Base-by-base conservation (phyloP, 1,140 invertebrate species). In the Drosophila kohkoa region DNA sequence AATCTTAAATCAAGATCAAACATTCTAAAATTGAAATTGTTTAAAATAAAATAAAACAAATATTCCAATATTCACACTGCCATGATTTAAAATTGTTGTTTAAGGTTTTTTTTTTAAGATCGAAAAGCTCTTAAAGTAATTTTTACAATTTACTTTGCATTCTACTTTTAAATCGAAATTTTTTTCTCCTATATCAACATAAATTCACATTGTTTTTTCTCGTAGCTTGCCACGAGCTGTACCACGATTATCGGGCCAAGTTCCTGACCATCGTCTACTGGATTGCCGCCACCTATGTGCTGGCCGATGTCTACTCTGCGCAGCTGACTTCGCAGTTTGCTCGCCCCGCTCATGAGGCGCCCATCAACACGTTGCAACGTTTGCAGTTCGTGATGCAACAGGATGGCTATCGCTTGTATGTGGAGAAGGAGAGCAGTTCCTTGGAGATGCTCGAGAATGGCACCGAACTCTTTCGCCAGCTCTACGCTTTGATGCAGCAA, bases 241-340 rank as follows among this genome's bases (percentile, higher is more conserved):
- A 94, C 16, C 93, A 93, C 5, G 94, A 93, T 2, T 93, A 94
- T 74, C 94, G 95, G 76, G 94, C 94, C 1, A 93, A 95, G 60
- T 93, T 95, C 41, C 92, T 96, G 3, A 94, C 94, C 2, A 94
- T 95, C 6, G 88, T 96, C 1, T 93, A 96, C 64, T 95, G 95
- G 58, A 92, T 96, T 5, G 94, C 95, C 15, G 94, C 95, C 11
- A 96, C 95, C 1, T 96, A 96, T 91, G 95, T 96, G 0, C 94
- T 96, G 45, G 95, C 95, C 1, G 95, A 96, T 81, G 95, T 96
- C 92, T 96, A 96, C 81, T 96, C 95, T 0, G 95, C 95, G 3
- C 96, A 95, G 91, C 90, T 96, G 52, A 96, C 95, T 10, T 96
- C 95, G 1, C 92, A 96, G 38, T 93, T 96, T 30, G 95, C 95